Conservation (phyloP, 2,113 vertebrate genomes). For the Otis tarda region DNA sequence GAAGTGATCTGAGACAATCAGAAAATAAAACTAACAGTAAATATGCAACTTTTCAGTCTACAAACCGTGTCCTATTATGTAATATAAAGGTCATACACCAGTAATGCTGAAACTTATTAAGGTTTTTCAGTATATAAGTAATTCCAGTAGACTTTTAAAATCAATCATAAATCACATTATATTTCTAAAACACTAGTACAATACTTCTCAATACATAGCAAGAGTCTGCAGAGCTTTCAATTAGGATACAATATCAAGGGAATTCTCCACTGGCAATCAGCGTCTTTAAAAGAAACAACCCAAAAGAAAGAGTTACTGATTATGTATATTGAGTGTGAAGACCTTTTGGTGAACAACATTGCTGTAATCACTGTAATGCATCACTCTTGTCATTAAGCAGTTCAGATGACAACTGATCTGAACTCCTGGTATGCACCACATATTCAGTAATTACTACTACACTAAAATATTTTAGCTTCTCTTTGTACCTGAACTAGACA, state of each 20-base stretch:
- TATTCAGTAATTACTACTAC: background rate
- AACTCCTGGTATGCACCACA: background rate
- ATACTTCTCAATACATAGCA: background rate
- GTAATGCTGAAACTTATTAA: background rate
- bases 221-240: background rate
- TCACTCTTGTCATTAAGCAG: background rate
- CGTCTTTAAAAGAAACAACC: background rate
- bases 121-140: background rate
- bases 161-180: background rate
- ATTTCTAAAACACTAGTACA: background rate
- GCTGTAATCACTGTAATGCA: background rate
- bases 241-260: background rate
- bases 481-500: background rate
- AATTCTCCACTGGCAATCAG: background rate
- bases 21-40: background rate
- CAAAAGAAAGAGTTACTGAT: background rate
- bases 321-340: background rate
- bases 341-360: background rate
- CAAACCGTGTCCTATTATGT: background rate
- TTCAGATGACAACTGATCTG: slow-evolving; percentile 9
- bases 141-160: background rate
- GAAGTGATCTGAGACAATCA: background rate
- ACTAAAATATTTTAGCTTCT: background rate
- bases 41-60: background rate
- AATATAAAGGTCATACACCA: background rate